These are phyloP conservation scores for Tolmerus cingulatus DNA, from an alignment of 2,888 invertebrate species.

Conservation along the genomic window DNA sequence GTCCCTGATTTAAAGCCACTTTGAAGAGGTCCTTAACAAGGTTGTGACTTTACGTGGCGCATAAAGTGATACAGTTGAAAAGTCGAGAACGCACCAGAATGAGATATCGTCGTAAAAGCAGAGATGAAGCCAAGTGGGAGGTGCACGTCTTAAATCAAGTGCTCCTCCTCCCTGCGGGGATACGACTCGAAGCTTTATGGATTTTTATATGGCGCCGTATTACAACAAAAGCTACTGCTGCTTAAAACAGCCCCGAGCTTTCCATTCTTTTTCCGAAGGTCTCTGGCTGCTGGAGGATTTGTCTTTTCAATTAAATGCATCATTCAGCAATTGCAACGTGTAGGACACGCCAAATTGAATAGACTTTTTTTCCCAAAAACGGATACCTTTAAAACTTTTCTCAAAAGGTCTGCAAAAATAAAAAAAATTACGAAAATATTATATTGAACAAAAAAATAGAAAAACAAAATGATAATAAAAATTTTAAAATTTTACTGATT, in stretches of 20 bases:
- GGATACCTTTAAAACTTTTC: too few relatives aligned
- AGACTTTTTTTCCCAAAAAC: too few relatives aligned
- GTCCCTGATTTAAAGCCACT: background rate
- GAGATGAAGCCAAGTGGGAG: background rate
- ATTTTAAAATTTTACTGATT: too few relatives aligned
- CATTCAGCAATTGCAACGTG: too few relatives aligned
- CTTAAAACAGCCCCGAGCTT: background rate
- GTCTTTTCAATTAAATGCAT: background rate
- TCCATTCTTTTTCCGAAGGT: background rate
- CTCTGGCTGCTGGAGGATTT: background rate
- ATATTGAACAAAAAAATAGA: too few relatives aligned
- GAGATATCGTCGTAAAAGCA: background rate
- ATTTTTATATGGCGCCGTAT: background rate
- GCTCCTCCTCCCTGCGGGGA: background rate
- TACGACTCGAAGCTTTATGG: background rate
- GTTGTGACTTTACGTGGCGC: background rate
- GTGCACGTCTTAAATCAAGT: background rate
- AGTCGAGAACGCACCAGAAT: background rate
- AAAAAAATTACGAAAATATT: too few relatives aligned
- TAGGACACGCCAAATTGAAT: too few relatives aligned
- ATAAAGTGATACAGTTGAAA: background rate
- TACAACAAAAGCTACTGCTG: background rate
- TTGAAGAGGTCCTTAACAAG: background rate
- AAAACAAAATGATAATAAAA: too few relatives aligned
- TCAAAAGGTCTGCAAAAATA: too few relatives aligned